These are phyloP conservation scores for Megaceryle torquata DNA, from an alignment of 2,113 vertebrate genomes.

Conservation along the genomic window DNA sequence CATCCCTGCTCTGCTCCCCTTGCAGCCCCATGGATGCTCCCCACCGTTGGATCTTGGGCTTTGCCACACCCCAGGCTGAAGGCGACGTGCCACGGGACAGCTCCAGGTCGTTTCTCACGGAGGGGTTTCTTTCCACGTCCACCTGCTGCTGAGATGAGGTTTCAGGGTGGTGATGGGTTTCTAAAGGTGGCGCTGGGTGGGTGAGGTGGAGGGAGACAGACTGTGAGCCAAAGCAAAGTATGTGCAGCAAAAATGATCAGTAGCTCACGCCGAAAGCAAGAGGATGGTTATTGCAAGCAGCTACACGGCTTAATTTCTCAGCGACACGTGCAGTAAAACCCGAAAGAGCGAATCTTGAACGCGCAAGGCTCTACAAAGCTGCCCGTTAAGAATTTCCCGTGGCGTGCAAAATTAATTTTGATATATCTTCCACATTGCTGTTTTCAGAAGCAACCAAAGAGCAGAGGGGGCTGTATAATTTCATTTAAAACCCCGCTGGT, in stretches of 20 bases:
- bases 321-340: neutral
- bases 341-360: neutral
- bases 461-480: neutral
- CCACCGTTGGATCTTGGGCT: rapidly evolving
- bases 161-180: neutral
- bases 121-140: rapidly evolving
- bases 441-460: neutral
- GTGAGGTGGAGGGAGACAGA: neutral
- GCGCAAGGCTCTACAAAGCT: neutral
- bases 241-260: neutral
- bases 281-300: neutral
- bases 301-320: neutral
- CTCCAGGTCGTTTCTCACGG: rapidly evolving
- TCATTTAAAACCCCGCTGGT: neutral
- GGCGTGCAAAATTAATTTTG: neutral
- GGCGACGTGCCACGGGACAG: no score
- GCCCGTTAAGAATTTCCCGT: neutral
- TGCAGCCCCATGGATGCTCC: neutral
- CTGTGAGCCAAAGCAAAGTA: neutral
- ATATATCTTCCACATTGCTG: neutral
- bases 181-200: rapidly evolving
- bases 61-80: neutral
- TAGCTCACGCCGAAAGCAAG: neutral
- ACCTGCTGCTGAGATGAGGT: neutral
- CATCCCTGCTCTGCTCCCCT: neutral